phyloP scores from a whole-genome alignment of 1,140 invertebrate species.

The Scaptodrosophila lebanonensis region DNA sequence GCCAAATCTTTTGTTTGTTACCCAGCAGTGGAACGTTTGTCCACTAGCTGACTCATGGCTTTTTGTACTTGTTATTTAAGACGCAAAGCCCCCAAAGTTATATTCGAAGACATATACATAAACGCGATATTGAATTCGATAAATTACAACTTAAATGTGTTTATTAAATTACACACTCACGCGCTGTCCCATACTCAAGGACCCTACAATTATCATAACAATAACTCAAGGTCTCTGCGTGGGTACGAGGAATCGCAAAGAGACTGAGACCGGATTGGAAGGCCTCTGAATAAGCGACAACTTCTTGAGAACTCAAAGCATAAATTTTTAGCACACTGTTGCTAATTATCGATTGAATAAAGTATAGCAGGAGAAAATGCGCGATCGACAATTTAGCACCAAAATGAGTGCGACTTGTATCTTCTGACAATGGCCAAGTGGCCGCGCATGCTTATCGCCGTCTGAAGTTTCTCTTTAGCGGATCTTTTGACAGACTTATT shows the following conservation, averaged over 20 bases:
- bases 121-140: conserved; percentile 45
- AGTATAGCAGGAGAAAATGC: conserved; percentile 38
- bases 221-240: conserved; percentile 60
- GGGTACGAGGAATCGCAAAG: conserved; percentile 29
- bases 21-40: no score
- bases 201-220: conserved; percentile 65
- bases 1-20: no score
- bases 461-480: conserved; percentile 27
- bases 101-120: conserved; percentile 33
- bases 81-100: conserved; percentile 28
- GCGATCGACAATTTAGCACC: background rate
- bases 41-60: no score
- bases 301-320: conserved; percentile 65
- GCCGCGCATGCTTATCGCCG: conserved; percentile 40
- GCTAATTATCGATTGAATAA: conserved; percentile 68
- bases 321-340: conserved; percentile 47
- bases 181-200: background rate
- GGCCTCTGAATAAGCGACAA: conserved; percentile 63
- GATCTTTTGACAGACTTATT: conserved; percentile 59
- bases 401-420: conserved; percentile 7
- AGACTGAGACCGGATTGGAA: conserved; percentile 18
- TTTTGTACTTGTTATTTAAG: no score
- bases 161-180: conserved; percentile 70
- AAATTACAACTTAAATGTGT: conserved; percentile 63
- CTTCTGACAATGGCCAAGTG: conserved; percentile 1